phyloP scores from a whole-genome alignment of 1,140 invertebrate species.

The Nylanderia fulva region DNA sequence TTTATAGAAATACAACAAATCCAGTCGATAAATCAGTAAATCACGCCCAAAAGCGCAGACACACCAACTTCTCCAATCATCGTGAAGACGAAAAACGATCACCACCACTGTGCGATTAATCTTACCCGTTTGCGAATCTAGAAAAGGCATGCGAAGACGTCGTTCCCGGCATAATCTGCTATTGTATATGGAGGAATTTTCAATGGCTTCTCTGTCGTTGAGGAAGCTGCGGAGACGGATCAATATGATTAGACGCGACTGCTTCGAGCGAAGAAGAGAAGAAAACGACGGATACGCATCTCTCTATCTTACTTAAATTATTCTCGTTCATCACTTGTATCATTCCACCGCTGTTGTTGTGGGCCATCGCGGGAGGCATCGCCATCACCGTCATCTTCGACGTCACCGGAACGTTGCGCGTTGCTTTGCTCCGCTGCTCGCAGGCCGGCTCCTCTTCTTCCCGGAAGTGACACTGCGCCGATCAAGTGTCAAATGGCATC shows the following conservation, averaged over 20 bases:
- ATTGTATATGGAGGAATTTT: constrained; percentile 97
- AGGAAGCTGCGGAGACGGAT: too few species aligned
- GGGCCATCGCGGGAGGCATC: constrained; percentile 80
- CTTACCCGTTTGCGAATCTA: constrained; percentile 97
- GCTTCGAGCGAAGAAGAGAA: constrained; percentile 77
- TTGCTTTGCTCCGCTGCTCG: too few species aligned
- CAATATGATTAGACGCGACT: too few species aligned
- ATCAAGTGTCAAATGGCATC: too few species aligned
- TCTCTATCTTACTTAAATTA: too few species aligned
- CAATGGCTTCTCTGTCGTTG: constrained; percentile 96
- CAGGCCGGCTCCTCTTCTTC: too few species aligned
- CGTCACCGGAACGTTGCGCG: too few species aligned
- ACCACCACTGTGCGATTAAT: constrained; percentile 85
- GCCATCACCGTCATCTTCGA: constrained; percentile 87
- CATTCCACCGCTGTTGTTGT: constrained; percentile 84
- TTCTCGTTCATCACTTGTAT: constrained; percentile 90
- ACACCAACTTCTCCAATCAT: neutral
- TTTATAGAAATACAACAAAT: too few species aligned
- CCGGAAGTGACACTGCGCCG: too few species aligned
- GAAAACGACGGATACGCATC: too few species aligned
- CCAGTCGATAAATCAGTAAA: too few species aligned
- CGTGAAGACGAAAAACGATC: neutral
- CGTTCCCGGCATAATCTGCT: constrained; percentile 96
- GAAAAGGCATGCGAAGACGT: constrained; percentile 97
- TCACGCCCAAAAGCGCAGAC: too few species aligned